Percentiles rank a stretch among this genome's conserved stretches.
Conservation (phyloP, 2,888 invertebrate genomes). For the Bombylius major region DNA sequence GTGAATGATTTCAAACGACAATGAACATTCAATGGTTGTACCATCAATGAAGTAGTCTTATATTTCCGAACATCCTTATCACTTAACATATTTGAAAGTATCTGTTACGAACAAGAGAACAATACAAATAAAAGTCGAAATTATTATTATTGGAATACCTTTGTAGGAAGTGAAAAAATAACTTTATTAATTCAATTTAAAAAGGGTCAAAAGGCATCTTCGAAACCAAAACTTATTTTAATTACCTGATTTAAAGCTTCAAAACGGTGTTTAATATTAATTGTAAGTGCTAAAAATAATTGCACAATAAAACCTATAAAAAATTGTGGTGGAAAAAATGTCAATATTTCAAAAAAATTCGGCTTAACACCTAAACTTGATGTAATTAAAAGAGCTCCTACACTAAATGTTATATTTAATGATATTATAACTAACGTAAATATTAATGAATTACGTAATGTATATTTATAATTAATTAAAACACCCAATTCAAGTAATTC, state of each 20-base stretch:
- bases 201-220: background rate
- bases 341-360: slow-evolving; percentile 13
- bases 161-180: too few relatives aligned
- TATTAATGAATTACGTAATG: slow-evolving; percentile 23
- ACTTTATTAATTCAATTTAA: background rate
- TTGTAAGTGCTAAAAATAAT: slow-evolving; percentile 5
- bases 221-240: too few relatives aligned
- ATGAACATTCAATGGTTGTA: too few relatives aligned
- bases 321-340: slow-evolving; percentile 26
- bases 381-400: slow-evolving; percentile 17
- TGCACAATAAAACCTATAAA: slow-evolving; percentile 16
- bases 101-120: too few relatives aligned
- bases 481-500: slow-evolving; percentile 25
- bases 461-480: slow-evolving; percentile 24
- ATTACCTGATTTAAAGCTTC: slow-evolving; percentile 26
- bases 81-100: background rate
- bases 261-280: slow-evolving; percentile 22
- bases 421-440: slow-evolving; percentile 19
- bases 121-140: too few relatives aligned
- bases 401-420: slow-evolving; percentile 23
- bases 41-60: too few relatives aligned
- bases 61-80: background rate
- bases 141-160: too few relatives aligned
- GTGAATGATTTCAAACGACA: background rate
- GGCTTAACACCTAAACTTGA: slow-evolving; percentile 6